Percentiles rank a stretch among this genome's conserved stretches.
Conservation (phyloP, 2,113 vertebrate genomes). For the Nipponia nippon region DNA sequence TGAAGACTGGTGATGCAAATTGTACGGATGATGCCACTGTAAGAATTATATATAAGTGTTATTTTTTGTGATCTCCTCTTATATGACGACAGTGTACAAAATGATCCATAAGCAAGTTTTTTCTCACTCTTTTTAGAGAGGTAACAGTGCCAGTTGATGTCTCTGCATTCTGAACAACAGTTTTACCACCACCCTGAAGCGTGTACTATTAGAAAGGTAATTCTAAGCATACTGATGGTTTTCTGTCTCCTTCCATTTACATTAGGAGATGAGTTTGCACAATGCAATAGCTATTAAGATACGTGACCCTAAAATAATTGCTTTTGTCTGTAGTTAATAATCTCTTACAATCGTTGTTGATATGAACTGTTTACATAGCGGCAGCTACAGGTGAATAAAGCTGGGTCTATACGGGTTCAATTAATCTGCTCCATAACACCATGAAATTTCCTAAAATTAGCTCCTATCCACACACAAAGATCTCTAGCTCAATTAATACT, state of each 20-base stretch:
- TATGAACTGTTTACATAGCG: background rate
- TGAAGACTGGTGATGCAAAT: background rate
- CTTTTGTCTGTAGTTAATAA: background rate
- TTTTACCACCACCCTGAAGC: background rate
- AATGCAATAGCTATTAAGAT: background rate
- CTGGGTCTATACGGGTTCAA: background rate
- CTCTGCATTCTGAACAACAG: background rate
- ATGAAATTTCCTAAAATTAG: background rate
- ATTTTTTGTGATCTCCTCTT: background rate
- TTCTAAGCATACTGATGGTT: background rate
- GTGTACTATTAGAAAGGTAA: background rate
- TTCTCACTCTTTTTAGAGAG: background rate
- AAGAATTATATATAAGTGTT: background rate
- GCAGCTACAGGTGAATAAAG: background rate
- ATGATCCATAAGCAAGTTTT: background rate
- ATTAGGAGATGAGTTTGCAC: background rate
- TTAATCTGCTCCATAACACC: background rate
- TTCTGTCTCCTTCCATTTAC: background rate
- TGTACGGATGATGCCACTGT: background rate
- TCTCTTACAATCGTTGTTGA: background rate
- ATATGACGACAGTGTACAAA: background rate
- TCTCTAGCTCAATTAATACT: background rate
- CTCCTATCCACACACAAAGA: background rate
- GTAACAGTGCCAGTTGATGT: background rate
- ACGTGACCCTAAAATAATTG: background rate